Base-by-base conservation (phyloP, 2,797 vertebrate species). In the Menidia menidia region DNA sequence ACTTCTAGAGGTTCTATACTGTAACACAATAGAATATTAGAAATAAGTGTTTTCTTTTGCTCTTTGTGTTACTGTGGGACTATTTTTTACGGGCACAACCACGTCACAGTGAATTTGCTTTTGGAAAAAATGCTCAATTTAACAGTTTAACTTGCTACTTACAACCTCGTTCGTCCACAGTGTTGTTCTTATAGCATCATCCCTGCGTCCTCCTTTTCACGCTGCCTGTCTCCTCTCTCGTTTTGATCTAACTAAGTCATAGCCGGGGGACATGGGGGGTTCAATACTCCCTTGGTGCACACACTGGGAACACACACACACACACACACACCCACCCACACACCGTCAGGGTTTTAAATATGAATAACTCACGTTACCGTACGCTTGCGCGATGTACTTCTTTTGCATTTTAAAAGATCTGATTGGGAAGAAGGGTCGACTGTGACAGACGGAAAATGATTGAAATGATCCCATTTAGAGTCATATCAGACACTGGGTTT, bases 191-290 rank as follows among this genome's bases (percentile, higher is more conserved):
- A 45, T 14, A 4, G 0, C 45, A 43, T 42, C 25, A 6, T 69
- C 30, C 43, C 6, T 33, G 47, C 33, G 13, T 43, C 32, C 68
- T 54, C 41, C 33, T 57, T 12, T 64, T 39, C 7, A 39, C 10
- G 4, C 35, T 63, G 31, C 15, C 35, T 61, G 30, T 39, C 13
- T 72, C 60, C 54, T 64, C 59, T 61, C 59, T 68, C 6, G 7
- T 53, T 56, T 45, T 51, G 60, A 48, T 83, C 68, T 73, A 83
- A 65, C 47, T 44, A 48, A 64, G 47, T 68, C 68, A 64, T 67
- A 66, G 75, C 82, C 56, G 0, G 66, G 10, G 80, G 88, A 64
- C 1, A 70, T 35, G 56, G 60, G 50, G 72, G 72, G 74, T 71
- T 77, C 65, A 75, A 4, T 64, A 47, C 52, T 72, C 78, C 57